Percentiles rank a stretch among this genome's conserved stretches.
Evolutionary conservation across 2,888 invertebrate species (phyloP).

Genomic region (Papilio protenor): DNA sequence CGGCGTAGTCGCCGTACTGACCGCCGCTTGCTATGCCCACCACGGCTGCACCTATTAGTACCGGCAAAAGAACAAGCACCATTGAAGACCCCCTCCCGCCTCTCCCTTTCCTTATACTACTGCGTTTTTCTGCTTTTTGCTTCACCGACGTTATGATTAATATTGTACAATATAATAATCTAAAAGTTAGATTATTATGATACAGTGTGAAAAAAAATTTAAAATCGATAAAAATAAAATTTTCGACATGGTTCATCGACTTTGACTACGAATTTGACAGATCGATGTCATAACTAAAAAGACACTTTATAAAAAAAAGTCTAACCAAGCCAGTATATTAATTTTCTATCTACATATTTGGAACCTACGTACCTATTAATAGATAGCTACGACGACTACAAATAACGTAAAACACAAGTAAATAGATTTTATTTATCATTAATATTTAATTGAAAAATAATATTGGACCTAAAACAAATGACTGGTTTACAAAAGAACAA

Average conservation of each 20-base stretch:
- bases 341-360: background rate
- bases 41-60: slow-evolving; percentile 54
- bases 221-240: slow-evolving; percentile 50
- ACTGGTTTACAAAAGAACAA: background rate
- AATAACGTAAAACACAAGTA: background rate
- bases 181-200: slow-evolving; percentile 37
- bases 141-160: slow-evolving; percentile 44
- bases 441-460: background rate
- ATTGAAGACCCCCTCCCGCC: slow-evolving; percentile 41
- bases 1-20: slow-evolving; percentile 67
- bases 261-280: slow-evolving; percentile 76
- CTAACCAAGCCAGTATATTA: slow-evolving; percentile 38
- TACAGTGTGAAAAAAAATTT: slow-evolving; percentile 43
- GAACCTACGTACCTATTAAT: background rate
- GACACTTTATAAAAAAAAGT: slow-evolving; percentile 44
- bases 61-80: slow-evolving; percentile 49
- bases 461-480: slow-evolving; percentile 34
- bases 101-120: slow-evolving; percentile 33
- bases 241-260: slow-evolving; percentile 63
- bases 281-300: slow-evolving; percentile 47
- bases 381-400: background rate
- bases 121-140: slow-evolving; percentile 28
- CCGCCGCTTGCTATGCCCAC: slow-evolving; percentile 53
- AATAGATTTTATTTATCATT: background rate
- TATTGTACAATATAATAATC: slow-evolving; percentile 20